Evolutionary conservation across 2,113 vertebrate species (phyloP).

Genomic region (Ptyas mucosa): DNA sequence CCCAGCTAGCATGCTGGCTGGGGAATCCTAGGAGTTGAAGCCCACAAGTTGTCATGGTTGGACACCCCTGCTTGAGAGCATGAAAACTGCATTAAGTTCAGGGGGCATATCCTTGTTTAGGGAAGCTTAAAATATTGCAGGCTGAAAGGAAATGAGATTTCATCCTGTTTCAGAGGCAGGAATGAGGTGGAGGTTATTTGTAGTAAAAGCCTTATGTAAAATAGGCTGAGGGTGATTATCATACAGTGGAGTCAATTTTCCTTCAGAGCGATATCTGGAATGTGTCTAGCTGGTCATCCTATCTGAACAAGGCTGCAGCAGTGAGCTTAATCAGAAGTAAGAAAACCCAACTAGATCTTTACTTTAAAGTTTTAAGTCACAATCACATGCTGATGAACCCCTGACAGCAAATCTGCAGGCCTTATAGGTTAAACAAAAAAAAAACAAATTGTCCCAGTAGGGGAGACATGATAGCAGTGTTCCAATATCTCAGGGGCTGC

Average conservation of each 20-base stretch:
- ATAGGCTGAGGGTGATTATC: not conserved
- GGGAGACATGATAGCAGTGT: no score
- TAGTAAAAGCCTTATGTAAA: not conserved
- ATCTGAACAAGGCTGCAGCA: not conserved
- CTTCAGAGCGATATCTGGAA: not conserved
- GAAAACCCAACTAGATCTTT: not conserved
- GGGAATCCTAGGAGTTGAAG: not conserved
- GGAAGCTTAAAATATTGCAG: slow-evolving; percentile 16
- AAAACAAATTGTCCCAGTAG: not conserved
- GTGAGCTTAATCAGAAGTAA: not conserved
- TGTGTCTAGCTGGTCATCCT: not conserved
- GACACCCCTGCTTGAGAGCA: not conserved
- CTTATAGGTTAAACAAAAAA: not conserved
- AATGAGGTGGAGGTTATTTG: slow-evolving; percentile 17
- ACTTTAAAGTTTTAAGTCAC: not conserved
- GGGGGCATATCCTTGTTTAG: not conserved
- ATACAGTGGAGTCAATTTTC: not conserved
- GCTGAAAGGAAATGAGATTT: slow-evolving; percentile 23
- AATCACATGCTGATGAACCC: not conserved
- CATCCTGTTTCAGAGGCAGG: not conserved
- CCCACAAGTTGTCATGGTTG: not conserved
- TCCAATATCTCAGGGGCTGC: no score
- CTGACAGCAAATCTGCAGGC: not conserved
- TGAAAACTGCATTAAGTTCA: not conserved
- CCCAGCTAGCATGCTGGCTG: no score